Evolutionary conservation across 2,888 invertebrate genomes (phyloP).

Genomic region (Leucophenga maculata): DNA sequence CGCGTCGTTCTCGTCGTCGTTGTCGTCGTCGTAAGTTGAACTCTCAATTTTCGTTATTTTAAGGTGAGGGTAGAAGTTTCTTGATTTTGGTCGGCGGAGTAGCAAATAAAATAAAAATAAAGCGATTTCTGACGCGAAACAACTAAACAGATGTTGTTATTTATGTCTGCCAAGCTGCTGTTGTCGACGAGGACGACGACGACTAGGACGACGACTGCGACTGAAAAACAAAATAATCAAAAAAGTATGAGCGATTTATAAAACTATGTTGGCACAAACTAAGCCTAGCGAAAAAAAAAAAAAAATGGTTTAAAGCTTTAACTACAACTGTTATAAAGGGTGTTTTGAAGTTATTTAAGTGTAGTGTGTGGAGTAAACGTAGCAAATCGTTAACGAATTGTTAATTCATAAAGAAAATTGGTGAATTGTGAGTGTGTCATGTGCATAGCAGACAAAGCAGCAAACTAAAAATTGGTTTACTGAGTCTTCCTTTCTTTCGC

Average conservation of each 20-base stretch:
- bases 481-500: too few species aligned
- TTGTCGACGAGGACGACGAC: background rate
- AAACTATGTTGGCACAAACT: background rate
- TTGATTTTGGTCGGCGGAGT: background rate
- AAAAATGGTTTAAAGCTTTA: background rate
- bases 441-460: too few species aligned
- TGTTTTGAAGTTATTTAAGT: too few species aligned
- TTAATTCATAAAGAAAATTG: too few species aligned
- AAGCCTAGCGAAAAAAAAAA: constrained; percentile 17
- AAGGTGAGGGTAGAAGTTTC: background rate
- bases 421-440: too few species aligned
- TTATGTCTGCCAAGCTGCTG: constrained; percentile 37
- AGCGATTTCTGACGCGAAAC: constrained; percentile 38
- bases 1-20: too few species aligned
- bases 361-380: too few species aligned
- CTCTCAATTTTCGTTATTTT: too few species aligned
- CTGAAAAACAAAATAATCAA: constrained; percentile 16
- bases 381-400: too few species aligned
- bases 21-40: background rate
- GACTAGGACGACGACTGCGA: background rate
- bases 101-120: constrained; percentile 15
- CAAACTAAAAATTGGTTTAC: too few species aligned
- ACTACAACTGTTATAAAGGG: too few species aligned
- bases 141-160: constrained; percentile 51
- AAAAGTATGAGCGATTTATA: background rate